Conservation (phyloP, 2,888 invertebrate genomes). For the Smittia sp. region DNA sequence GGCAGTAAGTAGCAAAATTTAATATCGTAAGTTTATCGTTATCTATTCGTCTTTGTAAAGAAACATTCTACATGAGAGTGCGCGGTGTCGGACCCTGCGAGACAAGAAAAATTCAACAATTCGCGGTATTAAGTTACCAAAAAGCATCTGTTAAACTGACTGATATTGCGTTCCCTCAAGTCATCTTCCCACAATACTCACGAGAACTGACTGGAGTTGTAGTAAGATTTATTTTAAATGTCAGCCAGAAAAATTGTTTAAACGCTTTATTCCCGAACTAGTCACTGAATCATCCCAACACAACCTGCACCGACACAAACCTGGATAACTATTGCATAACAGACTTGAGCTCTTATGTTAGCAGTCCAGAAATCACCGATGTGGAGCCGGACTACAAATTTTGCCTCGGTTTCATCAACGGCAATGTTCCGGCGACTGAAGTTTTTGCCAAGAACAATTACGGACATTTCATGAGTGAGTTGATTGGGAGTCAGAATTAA, state of each 20-base stretch:
- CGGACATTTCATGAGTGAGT: conserved; percentile 48
- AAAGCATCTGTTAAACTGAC: not conserved
- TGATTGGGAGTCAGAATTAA: not conserved
- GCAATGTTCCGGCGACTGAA: conserved; percentile 44
- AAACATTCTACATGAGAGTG: conserved; percentile 46
- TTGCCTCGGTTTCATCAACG: conserved; percentile 46
- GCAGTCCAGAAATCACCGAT: conserved; percentile 43
- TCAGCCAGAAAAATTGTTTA: no score
- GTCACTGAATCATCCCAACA: conserved; percentile 43
- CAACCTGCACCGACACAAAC: conserved; percentile 44
- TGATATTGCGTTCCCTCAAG: not conserved
- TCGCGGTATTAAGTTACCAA: conserved; percentile 46
- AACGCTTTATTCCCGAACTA: no score
- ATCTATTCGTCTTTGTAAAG: conserved; percentile 46
- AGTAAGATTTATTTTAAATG: not conserved
- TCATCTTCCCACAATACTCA: conserved; percentile 42
- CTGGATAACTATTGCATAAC: conserved; percentile 44
- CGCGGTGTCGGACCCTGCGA: conserved; percentile 46
- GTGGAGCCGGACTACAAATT: conserved; percentile 45
- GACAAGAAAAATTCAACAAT: conserved; percentile 44
- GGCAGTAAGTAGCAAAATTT: not conserved
- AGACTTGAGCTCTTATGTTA: conserved; percentile 43
- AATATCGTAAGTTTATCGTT: no score
- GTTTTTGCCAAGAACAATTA: conserved; percentile 45
- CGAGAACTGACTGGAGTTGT: not conserved